Percentiles rank a stretch among this genome's conserved stretches.
phyloP scores from a whole-genome alignment of 1,140 invertebrate genomes.

The Homarus americanus region DNA sequence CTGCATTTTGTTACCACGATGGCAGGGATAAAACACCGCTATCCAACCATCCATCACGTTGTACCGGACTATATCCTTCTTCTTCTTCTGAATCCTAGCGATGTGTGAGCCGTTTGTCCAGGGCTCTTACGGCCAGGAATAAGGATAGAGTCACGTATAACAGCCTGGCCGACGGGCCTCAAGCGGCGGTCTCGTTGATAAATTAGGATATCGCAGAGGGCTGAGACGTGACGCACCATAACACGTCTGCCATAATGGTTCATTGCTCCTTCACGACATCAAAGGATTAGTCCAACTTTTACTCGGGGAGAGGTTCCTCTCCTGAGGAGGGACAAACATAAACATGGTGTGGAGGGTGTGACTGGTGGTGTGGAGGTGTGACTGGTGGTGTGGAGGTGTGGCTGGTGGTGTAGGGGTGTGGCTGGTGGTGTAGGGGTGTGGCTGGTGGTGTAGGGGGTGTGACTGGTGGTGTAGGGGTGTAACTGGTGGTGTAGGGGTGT shows the following conservation, averaged over 20 bases:
- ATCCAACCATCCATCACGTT: background rate
- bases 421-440: too few relatives aligned
- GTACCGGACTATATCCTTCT: background rate
- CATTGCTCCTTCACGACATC: background rate
- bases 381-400: too few relatives aligned
- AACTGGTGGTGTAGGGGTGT: too few relatives aligned
- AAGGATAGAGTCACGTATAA: slow-evolving; percentile 1
- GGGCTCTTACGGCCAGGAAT: background rate
- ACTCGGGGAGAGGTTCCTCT: background rate
- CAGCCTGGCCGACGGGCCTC: background rate
- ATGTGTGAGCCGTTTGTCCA: background rate
- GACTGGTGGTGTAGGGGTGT: too few relatives aligned
- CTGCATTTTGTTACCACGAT: background rate
- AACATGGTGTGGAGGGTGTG: too few relatives aligned
- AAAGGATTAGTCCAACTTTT: background rate
- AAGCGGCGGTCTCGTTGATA: background rate
- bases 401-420: too few relatives aligned
- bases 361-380: too few relatives aligned
- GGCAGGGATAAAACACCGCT: background rate
- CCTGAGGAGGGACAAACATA: background rate
- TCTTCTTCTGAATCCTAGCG: background rate
- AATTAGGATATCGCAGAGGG: background rate
- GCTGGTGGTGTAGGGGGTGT: too few relatives aligned
- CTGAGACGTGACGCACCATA: background rate
- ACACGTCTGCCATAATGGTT: background rate